Evolutionary conservation across 2,797 vertebrate species (phyloP).

Genomic region (Enteromius treurensis): DNA sequence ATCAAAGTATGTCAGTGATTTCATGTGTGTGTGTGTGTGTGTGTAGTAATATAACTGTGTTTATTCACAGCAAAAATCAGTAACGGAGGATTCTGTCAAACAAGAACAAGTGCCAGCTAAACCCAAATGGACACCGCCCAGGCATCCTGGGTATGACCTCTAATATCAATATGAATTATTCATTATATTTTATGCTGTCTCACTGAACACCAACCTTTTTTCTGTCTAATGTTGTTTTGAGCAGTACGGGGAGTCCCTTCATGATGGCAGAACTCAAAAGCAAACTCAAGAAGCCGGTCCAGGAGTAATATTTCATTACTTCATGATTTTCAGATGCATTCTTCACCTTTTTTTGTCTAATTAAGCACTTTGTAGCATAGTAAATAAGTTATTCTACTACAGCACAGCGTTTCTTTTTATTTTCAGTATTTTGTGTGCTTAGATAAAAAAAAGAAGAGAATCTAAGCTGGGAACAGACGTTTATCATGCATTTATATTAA

Average conservation of each 20-base stretch:
- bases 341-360: not conserved
- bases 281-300: slow-evolving; percentile 77
- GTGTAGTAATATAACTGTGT: not conserved
- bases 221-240: not conserved
- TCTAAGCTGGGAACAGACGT: not conserved
- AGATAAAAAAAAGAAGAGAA: not conserved
- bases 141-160: slow-evolving; percentile 71
- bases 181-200: not conserved
- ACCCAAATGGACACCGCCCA: slow-evolving; percentile 76
- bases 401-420: not conserved
- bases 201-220: too few relatives aligned
- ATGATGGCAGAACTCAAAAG: slow-evolving; percentile 79
- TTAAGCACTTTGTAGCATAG: not conserved
- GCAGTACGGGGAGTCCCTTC: slow-evolving; percentile 77
- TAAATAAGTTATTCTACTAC: not conserved
- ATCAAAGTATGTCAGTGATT: not conserved
- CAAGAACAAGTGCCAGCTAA: slow-evolving; percentile 59
- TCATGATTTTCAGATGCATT: not conserved
- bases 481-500: not conserved
- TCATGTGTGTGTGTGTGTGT: not conserved
- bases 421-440: not conserved
- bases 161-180: not conserved
- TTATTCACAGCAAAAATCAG: slow-evolving; percentile 60
- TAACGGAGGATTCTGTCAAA: slow-evolving; percentile 53
- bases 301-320: slow-evolving; percentile 64